Conservation (phyloP, 2,888 invertebrate species). For the Catocala fraxini region DNA sequence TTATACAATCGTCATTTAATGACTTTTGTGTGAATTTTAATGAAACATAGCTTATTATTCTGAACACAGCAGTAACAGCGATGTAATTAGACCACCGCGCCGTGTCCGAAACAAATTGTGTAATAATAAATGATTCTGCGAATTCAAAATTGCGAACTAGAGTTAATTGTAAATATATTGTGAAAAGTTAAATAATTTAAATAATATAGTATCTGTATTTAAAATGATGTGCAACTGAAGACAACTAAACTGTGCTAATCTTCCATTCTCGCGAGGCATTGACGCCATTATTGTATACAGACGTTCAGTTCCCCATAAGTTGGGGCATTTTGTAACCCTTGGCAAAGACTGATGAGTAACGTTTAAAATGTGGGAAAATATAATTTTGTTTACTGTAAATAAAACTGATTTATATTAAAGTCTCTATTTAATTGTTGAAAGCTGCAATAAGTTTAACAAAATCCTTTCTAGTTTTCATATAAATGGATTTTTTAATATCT, state of each 20-base stretch:
- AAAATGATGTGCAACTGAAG: conserved; percentile 22
- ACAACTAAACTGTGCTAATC: conserved; percentile 32
- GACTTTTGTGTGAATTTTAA: conserved; percentile 19
- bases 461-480: conserved; percentile 23
- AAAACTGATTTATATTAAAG: conserved; percentile 39
- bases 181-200: conserved; percentile 44
- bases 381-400: conserved; percentile 49
- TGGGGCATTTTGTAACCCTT: conserved; percentile 66
- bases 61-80: conserved; percentile 14
- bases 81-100: conserved; percentile 17
- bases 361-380: conserved; percentile 48
- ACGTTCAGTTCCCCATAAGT: conserved; percentile 53
- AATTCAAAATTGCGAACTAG: conserved; percentile 32
- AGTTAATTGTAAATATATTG: conserved; percentile 50
- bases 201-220: conserved; percentile 28
- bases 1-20: conserved; percentile 17
- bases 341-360: conserved; percentile 78
- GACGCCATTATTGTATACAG: conserved; percentile 24
- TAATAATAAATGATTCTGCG: conserved; percentile 35
- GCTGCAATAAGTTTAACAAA: conserved; percentile 26
- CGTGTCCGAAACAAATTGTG: conserved; percentile 18
- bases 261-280: conserved; percentile 39
- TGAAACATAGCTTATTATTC: conserved; percentile 23
- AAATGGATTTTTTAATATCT: conserved; percentile 23
- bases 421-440: conserved; percentile 32